Evolutionary conservation across 1,140 invertebrate genomes (phyloP), one percentile per base, ranked within the genome.

Genomic region (Brachystomella parvula): DNA sequence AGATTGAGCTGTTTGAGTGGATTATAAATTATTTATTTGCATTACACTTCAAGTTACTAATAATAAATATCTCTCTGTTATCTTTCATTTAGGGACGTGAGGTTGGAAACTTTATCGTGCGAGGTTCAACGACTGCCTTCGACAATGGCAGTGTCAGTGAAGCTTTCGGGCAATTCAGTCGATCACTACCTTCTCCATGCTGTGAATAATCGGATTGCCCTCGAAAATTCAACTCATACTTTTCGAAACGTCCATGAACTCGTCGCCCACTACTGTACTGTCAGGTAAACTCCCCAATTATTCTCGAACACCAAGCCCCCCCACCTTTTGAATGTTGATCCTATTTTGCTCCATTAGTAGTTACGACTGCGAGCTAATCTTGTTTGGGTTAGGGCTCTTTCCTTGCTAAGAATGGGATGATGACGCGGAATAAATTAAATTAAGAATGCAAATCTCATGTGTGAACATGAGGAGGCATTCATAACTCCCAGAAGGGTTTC

Each of bases 171-270:
- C 3, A 89, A 90, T 3, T 91, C 93, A 77, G 92, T 96, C 69
- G 93, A 96, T 75, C 94, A 98, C 79, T 97, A 96, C 80, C 83
- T 98, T 65, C 93, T 98, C 57, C 92, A 96, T 77, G 86, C 88
- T 17, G 84, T 85, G 61, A 84, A 85, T 59, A 76, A 78, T 59
- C 85, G 88, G 68, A 83, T 95, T 66, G 89, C 89, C 56, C 82
- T 98, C 66, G 93, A 97, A 80, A 94, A 92, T 63, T 96, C 92
- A 19, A 87, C 91, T 73, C 92, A 95, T 79, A 86, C 88, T 70
- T 97, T 96, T 77, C 87, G 88, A 75, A 90, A 89, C 71, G 92
- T 96, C 75, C 92, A 93, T 28, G 85, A 88, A 59, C 82, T 97
- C 64, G 89, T 98, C 64, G 89, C 90, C 60, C 90, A 96, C 79